Percentiles rank a stretch among this genome's conserved stretches.
phyloP scores from a whole-genome alignment of 2,797 vertebrate genomes.

The Gastrophryne carolinensis region DNA sequence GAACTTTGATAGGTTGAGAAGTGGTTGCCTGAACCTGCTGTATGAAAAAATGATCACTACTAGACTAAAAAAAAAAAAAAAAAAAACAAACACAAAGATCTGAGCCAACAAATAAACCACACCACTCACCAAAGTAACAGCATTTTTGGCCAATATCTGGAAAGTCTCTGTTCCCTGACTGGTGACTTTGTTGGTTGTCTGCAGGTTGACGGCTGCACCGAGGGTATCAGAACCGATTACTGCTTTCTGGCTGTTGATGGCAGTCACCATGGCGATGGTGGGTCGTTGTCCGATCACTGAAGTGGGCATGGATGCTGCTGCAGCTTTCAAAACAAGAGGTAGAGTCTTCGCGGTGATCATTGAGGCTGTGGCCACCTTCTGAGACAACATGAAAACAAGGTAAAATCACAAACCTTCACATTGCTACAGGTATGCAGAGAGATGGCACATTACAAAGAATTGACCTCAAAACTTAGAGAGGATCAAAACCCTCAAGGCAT shows the following conservation, averaged over 20 bases:
- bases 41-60: slow-evolving; percentile 1
- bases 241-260: slow-evolving; percentile 83
- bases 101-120: too few species aligned
- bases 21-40: slow-evolving; percentile 94
- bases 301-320: slow-evolving; percentile 78
- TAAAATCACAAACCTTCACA: slow-evolving; percentile 57
- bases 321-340: slow-evolving; percentile 98
- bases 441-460: too few species aligned
- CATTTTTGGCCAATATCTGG: slow-evolving; percentile 87
- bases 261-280: slow-evolving; percentile 94
- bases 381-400: slow-evolving; percentile 59
- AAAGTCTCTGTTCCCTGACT: slow-evolving; percentile 85
- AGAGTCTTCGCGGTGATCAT: slow-evolving; percentile 97
- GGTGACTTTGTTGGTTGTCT: slow-evolving; percentile 89
- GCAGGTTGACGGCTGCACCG: slow-evolving; percentile 91
- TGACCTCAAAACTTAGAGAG: too few species aligned
- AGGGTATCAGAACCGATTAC: slow-evolving; percentile 85
- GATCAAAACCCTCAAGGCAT: too few species aligned
- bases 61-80: neutral
- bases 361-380: slow-evolving; percentile 91
- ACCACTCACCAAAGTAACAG: slow-evolving; percentile 79
- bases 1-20: slow-evolving; percentile 97
- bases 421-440: too few species aligned
- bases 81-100: neutral
- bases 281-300: slow-evolving; percentile 87